These are phyloP conservation scores for Drosophila paramelanica DNA, from an alignment of 2,888 invertebrate genomes.

Conservation along the genomic window DNA sequence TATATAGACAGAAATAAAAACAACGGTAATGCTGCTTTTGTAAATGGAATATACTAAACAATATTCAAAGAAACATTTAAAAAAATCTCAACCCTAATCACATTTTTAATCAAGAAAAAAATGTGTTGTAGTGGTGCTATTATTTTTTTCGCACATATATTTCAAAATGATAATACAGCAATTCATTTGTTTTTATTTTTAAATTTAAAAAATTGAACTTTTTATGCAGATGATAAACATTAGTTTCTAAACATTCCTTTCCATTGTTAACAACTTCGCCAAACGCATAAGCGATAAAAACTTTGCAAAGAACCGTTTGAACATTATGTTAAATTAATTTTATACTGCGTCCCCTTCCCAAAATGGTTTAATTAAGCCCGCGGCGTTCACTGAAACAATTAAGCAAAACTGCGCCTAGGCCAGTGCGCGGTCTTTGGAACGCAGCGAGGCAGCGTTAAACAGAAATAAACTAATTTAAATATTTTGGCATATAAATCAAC, in stretches of 20 bases:
- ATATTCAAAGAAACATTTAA: too few relatives aligned
- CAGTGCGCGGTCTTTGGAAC: constrained; percentile 9
- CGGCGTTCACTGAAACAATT: constrained; percentile 51
- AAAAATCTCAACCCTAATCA: too few relatives aligned
- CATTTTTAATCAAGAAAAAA: too few relatives aligned
- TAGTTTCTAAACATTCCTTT: background rate
- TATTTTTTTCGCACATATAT: too few relatives aligned
- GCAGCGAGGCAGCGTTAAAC: constrained; percentile 24
- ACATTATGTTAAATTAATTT: constrained; percentile 57
- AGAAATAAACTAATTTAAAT: constrained; percentile 68
- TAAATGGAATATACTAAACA: too few relatives aligned
- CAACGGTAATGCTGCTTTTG: too few relatives aligned
- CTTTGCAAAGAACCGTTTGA: constrained; percentile 26
- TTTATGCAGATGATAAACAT: background rate
- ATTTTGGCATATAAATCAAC: constrained; percentile 63
- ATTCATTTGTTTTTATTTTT: too few relatives aligned
- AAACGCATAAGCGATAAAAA: constrained; percentile 22
- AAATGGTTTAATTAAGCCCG: constrained; percentile 45
- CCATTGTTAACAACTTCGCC: constrained; percentile 7
- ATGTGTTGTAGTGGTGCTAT: too few relatives aligned
- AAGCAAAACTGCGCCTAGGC: constrained; percentile 35
- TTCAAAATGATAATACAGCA: too few relatives aligned
- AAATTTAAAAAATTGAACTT: background rate
- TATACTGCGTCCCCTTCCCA: background rate
- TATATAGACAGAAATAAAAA: too few relatives aligned